Evolutionary conservation across 2,888 invertebrate species (phyloP), one percentile per base, ranked within the genome.

Genomic region (Pammene aurita): DNA sequence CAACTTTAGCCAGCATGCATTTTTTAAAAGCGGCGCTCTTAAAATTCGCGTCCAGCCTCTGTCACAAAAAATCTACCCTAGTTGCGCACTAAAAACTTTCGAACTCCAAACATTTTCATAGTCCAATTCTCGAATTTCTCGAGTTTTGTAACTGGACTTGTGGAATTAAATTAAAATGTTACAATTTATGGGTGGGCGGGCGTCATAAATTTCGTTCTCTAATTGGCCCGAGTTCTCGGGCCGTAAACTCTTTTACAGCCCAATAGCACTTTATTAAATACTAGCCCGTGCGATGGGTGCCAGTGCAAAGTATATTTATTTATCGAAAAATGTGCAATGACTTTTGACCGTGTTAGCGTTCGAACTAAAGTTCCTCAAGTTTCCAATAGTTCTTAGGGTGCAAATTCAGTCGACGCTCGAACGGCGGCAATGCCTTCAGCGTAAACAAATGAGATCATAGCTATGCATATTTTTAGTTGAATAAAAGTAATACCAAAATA

Each of bases 91-190:
- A 63, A 66, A 67, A 52, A 58, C 46, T 63, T 26, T 7, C 46
- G 48, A 65, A 69, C 60, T 69, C 54, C 52, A 65, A 69, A 69
- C 64, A 41, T 69, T 67, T 67, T 67, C 67, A 68, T 64, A 64
- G 63, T 68, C 57, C 50, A 67, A 63, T 61, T 38, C 16, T 38
- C 75, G 68, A 78, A 79, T 72, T 82, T 78, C 73, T 68, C 69
- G 76, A 79, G 76, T 80, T 77, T 18, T 34, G 76, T 75, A 70
- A 80, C 80, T 78, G 82, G 84, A 82, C 80, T 85, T 80, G 76
- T 75, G 75, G 82, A 85, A 84, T 89, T 86, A 88, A 90, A 89
- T 91, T 90, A 90, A 90, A 91, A 89, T 86, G 89, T 86, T 86
- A 85, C 87, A 88, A 89, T 89, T 91, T 89, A 90, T 86, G 86